phyloP scores from a whole-genome alignment of 2,797 vertebrate genomes.

The Siniperca scherzeri region DNA sequence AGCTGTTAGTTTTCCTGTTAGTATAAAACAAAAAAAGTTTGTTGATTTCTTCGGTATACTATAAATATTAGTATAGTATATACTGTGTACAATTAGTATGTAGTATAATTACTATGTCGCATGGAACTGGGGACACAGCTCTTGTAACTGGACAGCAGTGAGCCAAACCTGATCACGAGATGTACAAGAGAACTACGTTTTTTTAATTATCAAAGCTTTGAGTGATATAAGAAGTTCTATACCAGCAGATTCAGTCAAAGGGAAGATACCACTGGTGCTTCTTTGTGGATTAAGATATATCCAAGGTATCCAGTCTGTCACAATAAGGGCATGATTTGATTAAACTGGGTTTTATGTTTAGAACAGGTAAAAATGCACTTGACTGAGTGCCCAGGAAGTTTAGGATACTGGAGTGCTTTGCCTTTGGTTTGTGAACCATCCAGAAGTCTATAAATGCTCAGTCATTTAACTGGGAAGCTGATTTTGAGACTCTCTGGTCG shows the following conservation, averaged over 20 bases:
- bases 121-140: constrained; percentile 1
- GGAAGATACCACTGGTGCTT: background rate
- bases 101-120: background rate
- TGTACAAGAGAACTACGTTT: background rate
- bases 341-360: background rate
- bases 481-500: background rate
- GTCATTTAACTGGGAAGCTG: constrained; percentile 1
- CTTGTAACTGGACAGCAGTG: background rate
- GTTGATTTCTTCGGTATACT: background rate
- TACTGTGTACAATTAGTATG: background rate
- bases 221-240: background rate
- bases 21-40: background rate
- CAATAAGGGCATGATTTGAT: background rate
- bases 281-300: background rate
- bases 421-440: constrained; percentile 21
- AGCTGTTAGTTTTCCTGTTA: background rate
- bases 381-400: background rate
- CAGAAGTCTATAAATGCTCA: background rate
- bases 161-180: background rate
- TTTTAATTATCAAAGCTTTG: background rate
- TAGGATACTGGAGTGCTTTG: background rate
- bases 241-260: constrained; percentile 1
- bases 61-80: background rate
- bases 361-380: background rate
- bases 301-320: background rate